Base-by-base conservation (phyloP, 2,797 vertebrate genomes). In the Denticeps clupeoides region DNA sequence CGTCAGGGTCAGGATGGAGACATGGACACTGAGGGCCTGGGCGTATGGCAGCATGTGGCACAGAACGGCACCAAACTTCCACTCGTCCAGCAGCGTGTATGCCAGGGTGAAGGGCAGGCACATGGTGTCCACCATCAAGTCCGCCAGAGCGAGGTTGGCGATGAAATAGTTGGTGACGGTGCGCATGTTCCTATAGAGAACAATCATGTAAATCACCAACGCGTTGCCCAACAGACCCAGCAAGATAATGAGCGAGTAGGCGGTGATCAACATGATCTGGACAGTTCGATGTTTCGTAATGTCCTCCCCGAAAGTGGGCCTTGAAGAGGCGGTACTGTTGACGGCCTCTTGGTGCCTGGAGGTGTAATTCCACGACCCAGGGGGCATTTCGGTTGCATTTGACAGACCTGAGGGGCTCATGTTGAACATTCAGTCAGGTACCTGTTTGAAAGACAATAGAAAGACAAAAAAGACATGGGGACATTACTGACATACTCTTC, bases 121-220 rank as follows among this genome's bases (percentile, higher is more conserved):
- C 57, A 94, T 79, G 0, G 88, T 87, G 75, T 91, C 83, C 70
- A 93, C 85, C 73, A 94, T 83, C 45, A 94, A 82, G 60, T 94
- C 91, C 4, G 91, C 91, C 65, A 94, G 62, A 8, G 91, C 91
- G 68, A 94, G 72, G 73, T 94, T 94, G 19, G 89, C 89, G 15
- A 94, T 94, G 76, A 94, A 94, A 71, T 88, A 90, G 71, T 94
- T 94, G 55, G 90, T 94, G 33, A 93, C 91, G 0, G 91, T 93
- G 50, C 88, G 83, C 91, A 94, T 94, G 62, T 84, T 91, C 57
- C 78, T 84, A 71, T 89, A 91, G 51, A 82, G 87, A 54, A 89
- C 63, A 22, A 94, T 90, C 79, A 88, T 89, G 63, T 91, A 91
- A 62, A 94, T 85, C 23, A 94, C 90, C 4, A 94, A 72, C 11